phyloP scores from a whole-genome alignment of 2,113 vertebrate genomes.

The Pampusana beccarii region DNA sequence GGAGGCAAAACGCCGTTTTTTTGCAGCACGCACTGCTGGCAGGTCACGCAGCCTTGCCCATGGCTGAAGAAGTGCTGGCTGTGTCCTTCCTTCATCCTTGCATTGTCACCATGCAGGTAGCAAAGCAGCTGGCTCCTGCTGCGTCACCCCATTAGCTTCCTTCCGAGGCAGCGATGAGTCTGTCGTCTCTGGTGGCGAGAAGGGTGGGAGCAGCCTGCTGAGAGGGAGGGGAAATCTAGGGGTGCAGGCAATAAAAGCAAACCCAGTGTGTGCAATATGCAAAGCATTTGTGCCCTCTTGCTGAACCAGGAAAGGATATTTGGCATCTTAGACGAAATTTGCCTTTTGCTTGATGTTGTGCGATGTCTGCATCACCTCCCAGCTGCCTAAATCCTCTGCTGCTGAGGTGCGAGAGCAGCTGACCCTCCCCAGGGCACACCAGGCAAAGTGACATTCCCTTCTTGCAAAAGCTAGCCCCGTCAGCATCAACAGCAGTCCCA shows the following conservation, averaged over 20 bases:
- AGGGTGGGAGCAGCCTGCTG: neutral
- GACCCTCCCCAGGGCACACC: neutral
- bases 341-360: neutral
- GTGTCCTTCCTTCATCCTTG: constrained; percentile 37
- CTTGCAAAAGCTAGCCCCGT: neutral
- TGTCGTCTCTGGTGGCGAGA: neutral
- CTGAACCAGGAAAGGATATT: neutral
- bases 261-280: fast-evolving
- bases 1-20: neutral
- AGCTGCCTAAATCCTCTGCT: neutral
- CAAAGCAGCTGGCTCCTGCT: constrained; percentile 51
- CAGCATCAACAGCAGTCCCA: neutral
- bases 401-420: neutral
- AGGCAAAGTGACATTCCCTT: neutral
- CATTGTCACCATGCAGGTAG: constrained; percentile 48
- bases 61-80: neutral
- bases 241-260: neutral
- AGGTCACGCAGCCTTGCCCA: fast-evolving
- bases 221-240: neutral
- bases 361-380: neutral
- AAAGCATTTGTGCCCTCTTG: neutral
- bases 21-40: fast-evolving
- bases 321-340: neutral
- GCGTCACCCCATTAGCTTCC: constrained; percentile 36
- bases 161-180: neutral